These are phyloP conservation scores for Sturmia bella DNA, from an alignment of 2,888 invertebrate genomes.

Conservation along the genomic window DNA sequence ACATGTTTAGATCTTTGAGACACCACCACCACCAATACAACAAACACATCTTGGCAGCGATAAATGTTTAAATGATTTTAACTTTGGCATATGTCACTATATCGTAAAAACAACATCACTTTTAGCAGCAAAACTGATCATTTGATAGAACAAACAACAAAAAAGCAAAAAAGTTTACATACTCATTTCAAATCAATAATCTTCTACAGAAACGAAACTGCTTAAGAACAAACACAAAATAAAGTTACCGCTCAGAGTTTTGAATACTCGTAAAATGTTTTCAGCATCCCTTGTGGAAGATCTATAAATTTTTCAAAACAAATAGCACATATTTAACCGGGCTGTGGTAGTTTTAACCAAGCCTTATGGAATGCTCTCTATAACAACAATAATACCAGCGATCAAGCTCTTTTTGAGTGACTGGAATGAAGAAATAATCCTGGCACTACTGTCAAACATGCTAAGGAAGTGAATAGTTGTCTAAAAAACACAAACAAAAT, in stretches of 20 bases:
- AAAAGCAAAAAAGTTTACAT: slow-evolving; percentile 7
- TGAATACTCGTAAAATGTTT: not conserved
- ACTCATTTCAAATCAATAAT: not conserved
- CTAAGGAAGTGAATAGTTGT: no score
- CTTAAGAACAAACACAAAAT: slow-evolving; percentile 14
- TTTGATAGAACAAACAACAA: slow-evolving; percentile 31
- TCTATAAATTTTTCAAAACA: no score
- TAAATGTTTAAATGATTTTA: slow-evolving; percentile 72
- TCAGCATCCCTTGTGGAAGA: no score
- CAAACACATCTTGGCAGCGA: slow-evolving; percentile 65
- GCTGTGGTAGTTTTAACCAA: no score
- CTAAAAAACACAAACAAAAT: no score
- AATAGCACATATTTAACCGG: no score
- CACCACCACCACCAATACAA: slow-evolving; percentile 52
- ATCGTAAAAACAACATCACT: slow-evolving; percentile 70
- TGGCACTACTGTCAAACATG: no score
- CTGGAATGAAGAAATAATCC: no score
- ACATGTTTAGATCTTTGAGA: slow-evolving; percentile 26
- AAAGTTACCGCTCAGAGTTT: not conserved
- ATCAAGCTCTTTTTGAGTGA: no score
- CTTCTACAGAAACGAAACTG: slow-evolving; percentile 11
- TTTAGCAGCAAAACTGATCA: slow-evolving; percentile 63
- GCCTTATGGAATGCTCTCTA: no score
- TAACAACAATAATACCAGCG: no score
- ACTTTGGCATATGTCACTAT: slow-evolving; percentile 73